A percentile compares a stretch with the other conserved stretches of the same genome.
phyloP scores from a whole-genome alignment of 2,797 vertebrate species.

The Scarus forsteni region DNA sequence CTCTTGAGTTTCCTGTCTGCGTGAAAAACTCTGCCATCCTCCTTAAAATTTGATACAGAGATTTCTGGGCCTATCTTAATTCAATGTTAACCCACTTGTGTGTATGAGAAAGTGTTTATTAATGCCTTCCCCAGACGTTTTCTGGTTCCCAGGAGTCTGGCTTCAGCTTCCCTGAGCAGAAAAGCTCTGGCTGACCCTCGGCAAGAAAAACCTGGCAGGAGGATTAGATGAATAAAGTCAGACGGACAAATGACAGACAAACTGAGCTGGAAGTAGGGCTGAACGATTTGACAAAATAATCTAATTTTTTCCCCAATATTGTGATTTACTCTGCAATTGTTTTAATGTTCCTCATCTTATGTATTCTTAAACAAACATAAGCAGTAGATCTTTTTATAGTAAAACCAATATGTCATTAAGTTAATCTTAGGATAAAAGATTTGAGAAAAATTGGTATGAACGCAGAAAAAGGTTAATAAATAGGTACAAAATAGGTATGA shows the following conservation, averaged over 20 bases:
- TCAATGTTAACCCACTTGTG: constrained; percentile 2
- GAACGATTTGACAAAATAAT: too few species aligned
- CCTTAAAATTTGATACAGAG: constrained; percentile 30
- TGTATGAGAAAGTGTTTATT: constrained; percentile 22
- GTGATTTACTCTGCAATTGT: too few species aligned
- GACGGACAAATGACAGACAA: not conserved
- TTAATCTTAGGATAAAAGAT: too few species aligned
- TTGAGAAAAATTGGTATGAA: too few species aligned
- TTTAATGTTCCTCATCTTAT: too few species aligned
- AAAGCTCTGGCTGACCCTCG: constrained; percentile 60
- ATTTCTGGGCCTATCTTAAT: constrained; percentile 41
- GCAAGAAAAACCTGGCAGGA: constrained; percentile 54
- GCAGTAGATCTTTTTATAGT: too few species aligned
- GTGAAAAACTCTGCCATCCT: constrained; percentile 7
- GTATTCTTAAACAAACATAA: too few species aligned
- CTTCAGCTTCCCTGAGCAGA: constrained; percentile 53
- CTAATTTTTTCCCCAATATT: too few species aligned
- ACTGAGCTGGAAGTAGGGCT: too few species aligned
- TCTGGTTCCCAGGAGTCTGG: constrained; percentile 66
- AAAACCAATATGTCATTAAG: too few species aligned
- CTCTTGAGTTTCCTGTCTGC: not conserved
- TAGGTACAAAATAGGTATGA: too few species aligned
- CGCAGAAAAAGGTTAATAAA: too few species aligned
- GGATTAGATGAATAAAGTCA: constrained; percentile 22
- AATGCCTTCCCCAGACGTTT: constrained; percentile 59